These are phyloP conservation scores for Steinernema feltiae DNA, from an alignment of 1,140 invertebrate species.

Conservation along the genomic window DNA sequence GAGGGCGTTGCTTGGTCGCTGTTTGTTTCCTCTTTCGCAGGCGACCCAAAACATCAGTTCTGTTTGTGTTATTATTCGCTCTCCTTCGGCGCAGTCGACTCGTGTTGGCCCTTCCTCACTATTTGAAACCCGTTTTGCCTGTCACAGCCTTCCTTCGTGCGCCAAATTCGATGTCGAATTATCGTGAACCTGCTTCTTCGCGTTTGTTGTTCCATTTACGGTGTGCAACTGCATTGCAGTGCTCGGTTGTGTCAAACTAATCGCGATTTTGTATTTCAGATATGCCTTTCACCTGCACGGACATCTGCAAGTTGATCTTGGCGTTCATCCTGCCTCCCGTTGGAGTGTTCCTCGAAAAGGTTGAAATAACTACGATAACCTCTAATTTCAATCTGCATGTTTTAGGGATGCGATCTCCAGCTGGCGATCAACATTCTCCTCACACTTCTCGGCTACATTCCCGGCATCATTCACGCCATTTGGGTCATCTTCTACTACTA, in stretches of 20 bases:
- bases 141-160: no score
- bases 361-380: no score
- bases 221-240: background rate
- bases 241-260: background rate
- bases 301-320: constrained; percentile 34
- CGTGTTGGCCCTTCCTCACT: background rate
- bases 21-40: background rate
- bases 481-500: constrained; percentile 43
- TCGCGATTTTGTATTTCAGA: background rate
- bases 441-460: constrained; percentile 43
- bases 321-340: constrained; percentile 36
- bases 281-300: constrained; percentile 35
- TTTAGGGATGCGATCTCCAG: constrained; percentile 42
- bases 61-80: no score
- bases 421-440: constrained; percentile 43
- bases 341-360: constrained; percentile 43
- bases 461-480: constrained; percentile 45
- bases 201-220: no score
- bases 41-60: background rate
- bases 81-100: background rate
- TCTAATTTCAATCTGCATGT: no score
- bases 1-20: no score
- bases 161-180: no score
- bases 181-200: no score
- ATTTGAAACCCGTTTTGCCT: no score